phyloP scores from a whole-genome alignment of 2,797 vertebrate species.

The Scolopax bukidnonensis region DNA sequence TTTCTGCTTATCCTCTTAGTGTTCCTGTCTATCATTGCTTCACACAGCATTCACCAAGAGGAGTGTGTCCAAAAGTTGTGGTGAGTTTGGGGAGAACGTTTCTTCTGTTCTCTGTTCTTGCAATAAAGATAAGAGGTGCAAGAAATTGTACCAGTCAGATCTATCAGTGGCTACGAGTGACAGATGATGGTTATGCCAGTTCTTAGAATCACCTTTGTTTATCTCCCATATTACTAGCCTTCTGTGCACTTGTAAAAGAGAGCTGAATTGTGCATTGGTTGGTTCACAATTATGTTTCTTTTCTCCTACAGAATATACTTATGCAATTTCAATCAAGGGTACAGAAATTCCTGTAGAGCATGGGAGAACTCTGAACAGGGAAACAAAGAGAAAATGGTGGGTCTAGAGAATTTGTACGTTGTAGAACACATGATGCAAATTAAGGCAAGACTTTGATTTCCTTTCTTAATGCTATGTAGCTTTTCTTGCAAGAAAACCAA shows the following conservation, averaged over 20 bases:
- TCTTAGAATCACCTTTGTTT: constrained; percentile 38
- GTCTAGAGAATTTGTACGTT: neutral
- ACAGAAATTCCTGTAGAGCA: neutral
- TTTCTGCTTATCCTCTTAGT: neutral
- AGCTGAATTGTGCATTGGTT: neutral
- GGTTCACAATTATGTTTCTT: neutral
- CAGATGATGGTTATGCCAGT: constrained; percentile 43
- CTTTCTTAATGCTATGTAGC: neutral
- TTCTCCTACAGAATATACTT: neutral
- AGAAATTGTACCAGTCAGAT: constrained; percentile 58
- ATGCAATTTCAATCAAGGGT: neutral
- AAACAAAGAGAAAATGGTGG: neutral
- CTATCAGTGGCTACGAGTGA: constrained; percentile 53
- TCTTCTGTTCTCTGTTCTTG: constrained; percentile 12
- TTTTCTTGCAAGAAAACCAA: neutral
- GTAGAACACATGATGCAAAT: neutral
- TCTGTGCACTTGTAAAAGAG: neutral
- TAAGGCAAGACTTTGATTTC: neutral
- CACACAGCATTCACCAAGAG: neutral
- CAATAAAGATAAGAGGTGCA: constrained; percentile 32
- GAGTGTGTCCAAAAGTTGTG: neutral
- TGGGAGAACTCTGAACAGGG: neutral
- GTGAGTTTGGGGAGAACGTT: neutral
- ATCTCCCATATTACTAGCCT: neutral
- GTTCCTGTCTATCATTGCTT: neutral